Percentiles rank a stretch among this genome's conserved stretches.
phyloP scores from a whole-genome alignment of 1,140 invertebrate species.

The Polypedilum vanderplanki region DNA sequence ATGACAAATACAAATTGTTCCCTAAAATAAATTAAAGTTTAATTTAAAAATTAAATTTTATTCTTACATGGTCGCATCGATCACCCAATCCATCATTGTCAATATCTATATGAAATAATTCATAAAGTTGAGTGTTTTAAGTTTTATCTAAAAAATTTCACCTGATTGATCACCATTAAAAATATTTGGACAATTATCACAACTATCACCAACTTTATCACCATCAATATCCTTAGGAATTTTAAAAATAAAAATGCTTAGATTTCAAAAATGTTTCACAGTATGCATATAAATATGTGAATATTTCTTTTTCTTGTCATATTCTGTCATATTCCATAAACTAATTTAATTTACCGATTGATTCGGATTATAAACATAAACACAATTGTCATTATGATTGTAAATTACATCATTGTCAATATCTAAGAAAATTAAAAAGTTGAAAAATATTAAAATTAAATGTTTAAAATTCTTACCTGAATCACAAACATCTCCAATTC shows the following conservation, averaged over 20 bases:
- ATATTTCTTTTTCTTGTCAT: too few species aligned
- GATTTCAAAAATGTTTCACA: too few species aligned
- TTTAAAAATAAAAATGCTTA: too few species aligned
- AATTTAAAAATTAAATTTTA: not conserved
- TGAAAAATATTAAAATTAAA: not conserved
- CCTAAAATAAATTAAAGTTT: too few species aligned
- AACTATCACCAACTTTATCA: not conserved
- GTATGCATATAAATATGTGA: too few species aligned
- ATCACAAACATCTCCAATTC: slow-evolving; percentile 29
- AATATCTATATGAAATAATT: not conserved
- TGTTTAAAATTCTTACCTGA: not conserved
- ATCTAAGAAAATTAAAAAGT: not conserved
- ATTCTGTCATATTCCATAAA: too few species aligned
- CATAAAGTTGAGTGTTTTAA: too few species aligned
- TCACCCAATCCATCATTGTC: not conserved
- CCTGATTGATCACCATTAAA: not conserved
- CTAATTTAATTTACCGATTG: not conserved
- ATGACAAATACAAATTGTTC: too few species aligned
- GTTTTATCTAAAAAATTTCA: too few species aligned
- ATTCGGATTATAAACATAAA: not conserved
- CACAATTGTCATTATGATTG: slow-evolving; percentile 2
- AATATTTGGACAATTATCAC: not conserved
- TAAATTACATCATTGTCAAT: slow-evolving; percentile 21
- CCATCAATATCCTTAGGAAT: not conserved
- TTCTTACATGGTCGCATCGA: not conserved